Evolutionary conservation across 2,888 invertebrate genomes (phyloP).

Genomic region (Aporophyla nigra): DNA sequence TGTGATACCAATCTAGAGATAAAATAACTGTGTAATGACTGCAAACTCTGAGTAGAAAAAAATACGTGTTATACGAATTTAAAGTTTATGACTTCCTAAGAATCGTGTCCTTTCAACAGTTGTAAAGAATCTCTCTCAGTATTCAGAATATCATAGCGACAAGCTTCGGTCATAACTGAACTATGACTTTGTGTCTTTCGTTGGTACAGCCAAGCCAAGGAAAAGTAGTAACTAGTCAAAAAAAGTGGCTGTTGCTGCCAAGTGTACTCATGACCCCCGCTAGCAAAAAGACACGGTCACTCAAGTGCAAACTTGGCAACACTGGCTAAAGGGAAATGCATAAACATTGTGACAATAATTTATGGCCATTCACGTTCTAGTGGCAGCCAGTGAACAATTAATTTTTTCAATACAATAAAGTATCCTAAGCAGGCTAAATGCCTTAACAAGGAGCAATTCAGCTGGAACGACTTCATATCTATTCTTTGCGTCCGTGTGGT

Average conservation of each 20-base stretch:
- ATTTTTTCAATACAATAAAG: not conserved
- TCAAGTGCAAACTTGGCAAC: slow-evolving; percentile 5
- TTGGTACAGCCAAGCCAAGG: too few species aligned
- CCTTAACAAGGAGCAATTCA: too few species aligned
- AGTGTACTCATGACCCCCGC: not conserved
- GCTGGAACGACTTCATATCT: too few species aligned
- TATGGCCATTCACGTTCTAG: not conserved
- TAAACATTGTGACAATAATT: not conserved
- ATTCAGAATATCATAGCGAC: too few species aligned
- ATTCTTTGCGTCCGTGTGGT: too few species aligned
- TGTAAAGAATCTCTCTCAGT: too few species aligned
- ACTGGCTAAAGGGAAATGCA: not conserved
- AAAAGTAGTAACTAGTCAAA: not conserved
- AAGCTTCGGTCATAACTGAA: not conserved
- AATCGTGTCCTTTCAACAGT: too few species aligned
- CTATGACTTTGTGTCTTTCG: not conserved
- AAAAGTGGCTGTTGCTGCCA: not conserved
- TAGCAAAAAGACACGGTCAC: not conserved
- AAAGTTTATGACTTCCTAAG: too few species aligned
- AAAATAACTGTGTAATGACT: too few species aligned
- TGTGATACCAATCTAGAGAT: too few species aligned
- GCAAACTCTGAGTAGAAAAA: too few species aligned
- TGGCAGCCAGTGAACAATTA: not conserved
- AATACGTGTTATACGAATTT: too few species aligned
- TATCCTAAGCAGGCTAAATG: not conserved